Evolutionary conservation across 2,113 vertebrate species (phyloP), one percentile per base, ranked within the genome.

Genomic region (Lepisosteus oculatus): DNA sequence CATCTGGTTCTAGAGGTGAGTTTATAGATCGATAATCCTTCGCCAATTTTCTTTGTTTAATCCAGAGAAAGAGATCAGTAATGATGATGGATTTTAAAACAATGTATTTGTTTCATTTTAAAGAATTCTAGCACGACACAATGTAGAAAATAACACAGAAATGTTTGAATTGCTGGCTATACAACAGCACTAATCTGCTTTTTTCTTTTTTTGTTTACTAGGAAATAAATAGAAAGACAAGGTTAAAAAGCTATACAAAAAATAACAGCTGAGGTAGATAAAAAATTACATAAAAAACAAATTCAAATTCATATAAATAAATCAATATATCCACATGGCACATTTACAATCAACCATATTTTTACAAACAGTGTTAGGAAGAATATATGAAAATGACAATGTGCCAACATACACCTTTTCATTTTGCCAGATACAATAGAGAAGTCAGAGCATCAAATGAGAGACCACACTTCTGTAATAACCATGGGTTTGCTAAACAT

Each of bases 251-350:
- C 8, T 55, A 15, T 55, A 69, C 47, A 68, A 62, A 61, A 73
- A 68, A 63, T 47, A 69, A 69, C 41, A 43, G 61, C 59, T 74
- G 72, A 74, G 70, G 70, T 71, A 74, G 72, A 74, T 74, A 69
- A 62, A 67, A 67, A 68, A 69, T 69, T 43, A 17, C 57, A 13
- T 61, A 70, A 65, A 55, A 69, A 65, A 43, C 55, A 55, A 68
- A 74, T 63, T 54, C 61, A 69, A 55, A 47, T 43, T 44, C 59
- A 62, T 55, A 74, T 13, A 55, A 29, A 51, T 54, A 51, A 61
- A 43, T 4, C 17, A 64, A 65, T 43, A 42, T 14, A 55, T 68
- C 43, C 57, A 68, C 57, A 69, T 74, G 67, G 67, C 59, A 69
- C 67, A 62, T 43, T 70, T 43, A 55, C 29, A 43, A 68, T 68